A percentile compares a stretch with the other conserved stretches of the same genome.
Evolutionary conservation across 2,797 vertebrate genomes (phyloP).

Genomic region (Microchirus variegatus): DNA sequence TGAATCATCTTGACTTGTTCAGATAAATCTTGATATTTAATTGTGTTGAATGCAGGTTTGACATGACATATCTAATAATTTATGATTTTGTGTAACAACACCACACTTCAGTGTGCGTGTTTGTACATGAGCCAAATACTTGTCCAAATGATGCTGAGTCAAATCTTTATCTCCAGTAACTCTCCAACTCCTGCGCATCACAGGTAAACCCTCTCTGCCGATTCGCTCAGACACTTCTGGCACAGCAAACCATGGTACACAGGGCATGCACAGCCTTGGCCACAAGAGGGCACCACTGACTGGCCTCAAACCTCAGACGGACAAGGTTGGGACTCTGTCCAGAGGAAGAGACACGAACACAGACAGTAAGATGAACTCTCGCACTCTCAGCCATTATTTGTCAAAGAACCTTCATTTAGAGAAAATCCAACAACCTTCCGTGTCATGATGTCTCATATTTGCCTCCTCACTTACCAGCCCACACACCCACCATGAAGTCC

Average conservation of each 20-base stretch:
- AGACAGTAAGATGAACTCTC: slow-evolving; percentile 81
- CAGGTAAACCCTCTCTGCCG: slow-evolving; percentile 61
- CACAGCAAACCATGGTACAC: slow-evolving; percentile 82
- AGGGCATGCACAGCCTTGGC: slow-evolving; percentile 86
- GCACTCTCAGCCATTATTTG: slow-evolving; percentile 25
- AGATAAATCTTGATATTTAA: neutral
- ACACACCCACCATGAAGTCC: slow-evolving; percentile 64
- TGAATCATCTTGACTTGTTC: neutral
- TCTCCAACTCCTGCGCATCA: slow-evolving; percentile 5
- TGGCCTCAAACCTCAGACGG: slow-evolving; percentile 86
- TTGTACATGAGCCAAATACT: too few species aligned
- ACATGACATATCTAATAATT: neutral
- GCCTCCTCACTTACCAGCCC: slow-evolving; percentile 53
- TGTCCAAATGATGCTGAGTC: neutral
- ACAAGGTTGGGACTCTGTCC: slow-evolving; percentile 85
- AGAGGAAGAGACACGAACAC: slow-evolving; percentile 86
- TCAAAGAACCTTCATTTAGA: slow-evolving; percentile 20
- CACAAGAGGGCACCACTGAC: slow-evolving; percentile 83
- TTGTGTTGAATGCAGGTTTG: neutral
- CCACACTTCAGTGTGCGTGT: neutral
- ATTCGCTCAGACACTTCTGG: slow-evolving; percentile 58
- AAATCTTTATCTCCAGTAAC: slow-evolving; percentile 10
- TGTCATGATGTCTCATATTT: slow-evolving; percentile 22
- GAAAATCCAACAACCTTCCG: slow-evolving; percentile 8
- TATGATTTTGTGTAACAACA: neutral